Percentiles rank a stretch among this genome's conserved stretches.
Conservation (phyloP, 2,888 invertebrate species). For the Andrena fulva region DNA sequence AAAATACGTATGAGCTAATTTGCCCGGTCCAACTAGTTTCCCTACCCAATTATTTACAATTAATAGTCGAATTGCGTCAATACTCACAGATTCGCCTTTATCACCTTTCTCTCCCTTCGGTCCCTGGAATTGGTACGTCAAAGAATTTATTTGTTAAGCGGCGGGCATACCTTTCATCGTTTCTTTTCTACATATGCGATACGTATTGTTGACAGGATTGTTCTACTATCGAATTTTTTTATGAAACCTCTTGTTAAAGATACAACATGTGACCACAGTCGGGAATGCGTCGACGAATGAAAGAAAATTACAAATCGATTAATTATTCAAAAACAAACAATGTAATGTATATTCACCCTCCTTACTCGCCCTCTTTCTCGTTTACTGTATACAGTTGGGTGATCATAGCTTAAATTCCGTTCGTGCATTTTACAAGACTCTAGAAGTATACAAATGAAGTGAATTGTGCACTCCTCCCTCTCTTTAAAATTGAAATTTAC, state of each 20-base stretch:
- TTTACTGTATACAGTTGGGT: neutral
- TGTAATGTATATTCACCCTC: neutral
- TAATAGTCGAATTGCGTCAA: conserved; percentile 68
- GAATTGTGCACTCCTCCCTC: conserved; percentile 60
- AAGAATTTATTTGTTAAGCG: conserved; percentile 67
- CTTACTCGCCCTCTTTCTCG: conserved; percentile 4
- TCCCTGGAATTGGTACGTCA: conserved; percentile 87
- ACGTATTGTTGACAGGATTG: conserved; percentile 11
- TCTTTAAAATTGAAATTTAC: conserved; percentile 20
- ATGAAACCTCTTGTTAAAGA: conserved; percentile 1
- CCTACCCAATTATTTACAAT: conserved; percentile 47
- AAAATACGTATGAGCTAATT: conserved; percentile 27
- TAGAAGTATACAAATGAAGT: conserved; percentile 39
- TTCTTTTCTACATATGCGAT: conserved; percentile 56
- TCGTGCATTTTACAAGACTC: conserved; percentile 35
- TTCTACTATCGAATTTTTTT: conserved; percentile 1
- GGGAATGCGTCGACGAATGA: conserved; percentile 22
- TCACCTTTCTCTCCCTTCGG: conserved; percentile 95
- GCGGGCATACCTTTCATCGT: conserved; percentile 51
- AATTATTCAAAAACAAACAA: conserved; percentile 2
- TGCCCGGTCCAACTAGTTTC: conserved; percentile 26
- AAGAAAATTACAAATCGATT: conserved; percentile 13
- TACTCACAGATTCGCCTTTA: conserved; percentile 93
- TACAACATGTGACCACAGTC: conserved; percentile 36
- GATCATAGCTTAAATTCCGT: conserved; percentile 24